These are phyloP conservation scores for Carassius carassius DNA, from an alignment of 2,113 vertebrate species.

Conservation along the genomic window DNA sequence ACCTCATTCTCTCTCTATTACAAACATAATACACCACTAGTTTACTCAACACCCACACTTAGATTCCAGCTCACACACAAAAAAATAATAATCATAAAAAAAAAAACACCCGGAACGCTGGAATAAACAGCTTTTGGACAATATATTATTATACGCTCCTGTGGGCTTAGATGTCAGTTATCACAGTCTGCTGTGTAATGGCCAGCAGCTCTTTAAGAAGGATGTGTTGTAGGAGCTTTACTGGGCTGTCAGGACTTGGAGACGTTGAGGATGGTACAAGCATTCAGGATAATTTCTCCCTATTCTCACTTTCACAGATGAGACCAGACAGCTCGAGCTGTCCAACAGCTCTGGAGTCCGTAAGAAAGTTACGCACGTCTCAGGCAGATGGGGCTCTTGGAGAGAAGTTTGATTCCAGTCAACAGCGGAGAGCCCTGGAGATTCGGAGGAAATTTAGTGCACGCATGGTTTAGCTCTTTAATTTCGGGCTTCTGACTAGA, in stretches of 20 bases:
- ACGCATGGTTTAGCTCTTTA: slow-evolving; percentile 80
- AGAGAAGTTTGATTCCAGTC: slow-evolving; percentile 68
- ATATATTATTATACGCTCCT: slow-evolving; percentile 30
- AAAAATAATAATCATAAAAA: no score
- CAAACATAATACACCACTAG: neutral
- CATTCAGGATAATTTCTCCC: slow-evolving; percentile 36
- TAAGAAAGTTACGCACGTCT: slow-evolving; percentile 53
- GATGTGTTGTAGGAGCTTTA: slow-evolving; percentile 35
- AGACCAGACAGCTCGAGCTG: slow-evolving; percentile 22
- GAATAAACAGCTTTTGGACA: slow-evolving; percentile 16
- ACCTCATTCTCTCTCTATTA: neutral
- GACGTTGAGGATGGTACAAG: slow-evolving; percentile 5
- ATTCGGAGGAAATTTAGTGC: slow-evolving; percentile 73
- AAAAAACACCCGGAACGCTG: neutral
- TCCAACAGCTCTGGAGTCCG: slow-evolving; percentile 41
- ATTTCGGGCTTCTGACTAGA: slow-evolving; percentile 78
- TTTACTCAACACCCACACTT: slow-evolving; percentile 29
- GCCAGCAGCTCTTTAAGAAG: slow-evolving; percentile 28
- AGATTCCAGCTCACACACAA: neutral
- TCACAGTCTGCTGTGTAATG: neutral
- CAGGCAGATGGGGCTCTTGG: slow-evolving; percentile 63
- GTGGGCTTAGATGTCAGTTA: slow-evolving; percentile 46
- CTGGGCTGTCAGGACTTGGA: slow-evolving; percentile 33
- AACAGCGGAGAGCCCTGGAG: slow-evolving; percentile 69
- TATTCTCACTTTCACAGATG: slow-evolving; percentile 29